Evolutionary conservation across 2,888 invertebrate species (phyloP).

Genomic region (Kryphioiulus occultus): DNA sequence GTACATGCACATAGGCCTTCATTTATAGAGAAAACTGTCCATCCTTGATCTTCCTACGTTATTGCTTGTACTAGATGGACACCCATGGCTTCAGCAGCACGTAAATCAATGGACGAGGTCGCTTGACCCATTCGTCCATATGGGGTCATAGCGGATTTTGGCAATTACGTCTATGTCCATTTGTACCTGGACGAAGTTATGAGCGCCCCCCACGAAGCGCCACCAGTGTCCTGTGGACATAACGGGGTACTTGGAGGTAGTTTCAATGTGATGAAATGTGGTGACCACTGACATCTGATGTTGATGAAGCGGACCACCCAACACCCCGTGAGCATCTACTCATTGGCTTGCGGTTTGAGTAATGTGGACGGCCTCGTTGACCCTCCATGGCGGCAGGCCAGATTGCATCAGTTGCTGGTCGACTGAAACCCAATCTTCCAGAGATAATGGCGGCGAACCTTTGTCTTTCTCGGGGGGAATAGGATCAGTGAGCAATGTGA

Average conservation of each 20-base stretch:
- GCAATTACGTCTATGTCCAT: neutral
- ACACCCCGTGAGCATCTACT: neutral
- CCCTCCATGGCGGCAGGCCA: neutral
- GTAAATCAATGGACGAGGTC: neutral
- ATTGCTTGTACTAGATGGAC: too few species aligned
- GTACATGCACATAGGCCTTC: neutral
- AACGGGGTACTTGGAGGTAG: neutral
- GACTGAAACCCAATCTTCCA: neutral
- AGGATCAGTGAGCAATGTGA: too few species aligned
- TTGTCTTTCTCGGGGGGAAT: neutral
- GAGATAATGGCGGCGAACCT: neutral
- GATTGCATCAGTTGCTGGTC: neutral
- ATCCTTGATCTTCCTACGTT: too few species aligned
- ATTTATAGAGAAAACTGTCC: too few species aligned
- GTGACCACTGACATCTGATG: conserved; percentile 28
- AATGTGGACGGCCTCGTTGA: neutral
- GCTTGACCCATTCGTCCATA: neutral
- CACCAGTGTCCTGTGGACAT: neutral
- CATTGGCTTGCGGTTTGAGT: neutral
- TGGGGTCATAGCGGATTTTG: neutral
- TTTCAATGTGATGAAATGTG: neutral
- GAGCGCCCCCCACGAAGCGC: neutral
- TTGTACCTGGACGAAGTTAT: neutral
- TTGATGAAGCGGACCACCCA: conserved; percentile 35
- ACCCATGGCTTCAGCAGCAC: neutral